Evolutionary conservation across 2,113 vertebrate species (phyloP), one percentile per base, ranked within the genome.

Genomic region (Odontophorus gujanensis): DNA sequence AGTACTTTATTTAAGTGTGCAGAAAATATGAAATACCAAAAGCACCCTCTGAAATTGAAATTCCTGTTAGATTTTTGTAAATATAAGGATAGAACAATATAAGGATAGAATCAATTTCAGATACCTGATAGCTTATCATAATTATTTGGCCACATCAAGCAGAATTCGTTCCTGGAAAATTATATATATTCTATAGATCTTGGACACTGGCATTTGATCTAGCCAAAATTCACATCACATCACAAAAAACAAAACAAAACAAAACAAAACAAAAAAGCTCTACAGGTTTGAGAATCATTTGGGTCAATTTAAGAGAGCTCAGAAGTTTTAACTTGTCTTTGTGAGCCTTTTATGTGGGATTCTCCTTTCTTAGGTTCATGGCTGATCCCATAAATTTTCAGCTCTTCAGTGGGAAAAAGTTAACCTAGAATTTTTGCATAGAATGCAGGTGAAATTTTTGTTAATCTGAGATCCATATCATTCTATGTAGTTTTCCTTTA

Each of bases 51-150:
- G 12, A 67, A 57, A 76, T 53, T 75, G 11, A 58, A 77, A 85
- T 73, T 89, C 51, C 22, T 87, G 2, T 55, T 62, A 62, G 36
- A 6, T 25, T 85, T 87, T 82, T 82, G 14, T 6, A 79, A 51
- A 11, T 4, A 12, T 68, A 59, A 90, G 28, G 55, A 38, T 72
- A 14, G 43, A 86, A 89, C 7, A 82, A 11, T 4, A 12, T 68
- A 59, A 90, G 28, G 55, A 38, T 72, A 14, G 43, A 86, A 87
- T 59, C 34, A 16, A 42, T 81, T 94, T 42, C 78, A 92, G 76
- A 51, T 90, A 94, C 61, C 36, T 93, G 82, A 85, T 85, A 92
- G 61, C 32, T 95, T 89, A 76, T 93, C 65, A 20, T 96, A 97
- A 97, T 95, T 93, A 85, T 78, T 78, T 95, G 53, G 85, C 97